Base-by-base conservation (phyloP, 2,888 invertebrate genomes). In the Lepas anatifera region DNA sequence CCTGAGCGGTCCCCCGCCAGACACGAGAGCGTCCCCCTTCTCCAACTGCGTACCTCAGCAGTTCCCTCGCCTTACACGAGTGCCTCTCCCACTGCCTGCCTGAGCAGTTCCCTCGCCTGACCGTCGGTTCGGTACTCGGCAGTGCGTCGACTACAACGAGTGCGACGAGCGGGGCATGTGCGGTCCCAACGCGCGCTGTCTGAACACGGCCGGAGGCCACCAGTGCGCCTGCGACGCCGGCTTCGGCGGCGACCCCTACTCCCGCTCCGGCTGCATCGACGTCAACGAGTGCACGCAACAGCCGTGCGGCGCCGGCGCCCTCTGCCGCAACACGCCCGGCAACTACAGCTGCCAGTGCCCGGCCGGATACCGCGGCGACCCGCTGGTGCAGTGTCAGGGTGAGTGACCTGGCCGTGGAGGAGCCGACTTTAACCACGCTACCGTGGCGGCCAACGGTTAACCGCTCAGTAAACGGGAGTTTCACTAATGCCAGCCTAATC, bases 301-400 rank as follows among this genome's bases (percentile, higher is more conserved):
- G 43, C 90, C 92, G 11, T 96, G 96, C 78, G 89, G 90, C 43
- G 76, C 83, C 4, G 90, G 92, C 72, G 94, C 94, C 0, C 86
- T 94, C 69, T 96, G 96, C 78, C 87, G 89, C 79, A 96, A 96
- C 79, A 86, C 89, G 73, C 89, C 89, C 0, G 95, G 95, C 10
- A 85, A 87, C 43, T 96, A 87, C 78, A 85, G 88, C 66, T 96
- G 96, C 77, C 89, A 92, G 77, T 95, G 95, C 79, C 92, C 94
- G 0, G 87, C 89, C 64, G 80, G 80, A 58, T 78, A 76, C 69
- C 85, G 84, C 43, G 77, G 78, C 22, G 90, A 92, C 79, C 89
- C 92, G n/a, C 29, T 25, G 22, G 43, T 66, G 39, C 32, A 52
- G 32, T 73, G 73, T 16, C 66, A 66, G 41, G 66, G 66, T 66